phyloP scores from a whole-genome alignment of 2,113 vertebrate genomes.

The Orientallactaga bullata region DNA sequence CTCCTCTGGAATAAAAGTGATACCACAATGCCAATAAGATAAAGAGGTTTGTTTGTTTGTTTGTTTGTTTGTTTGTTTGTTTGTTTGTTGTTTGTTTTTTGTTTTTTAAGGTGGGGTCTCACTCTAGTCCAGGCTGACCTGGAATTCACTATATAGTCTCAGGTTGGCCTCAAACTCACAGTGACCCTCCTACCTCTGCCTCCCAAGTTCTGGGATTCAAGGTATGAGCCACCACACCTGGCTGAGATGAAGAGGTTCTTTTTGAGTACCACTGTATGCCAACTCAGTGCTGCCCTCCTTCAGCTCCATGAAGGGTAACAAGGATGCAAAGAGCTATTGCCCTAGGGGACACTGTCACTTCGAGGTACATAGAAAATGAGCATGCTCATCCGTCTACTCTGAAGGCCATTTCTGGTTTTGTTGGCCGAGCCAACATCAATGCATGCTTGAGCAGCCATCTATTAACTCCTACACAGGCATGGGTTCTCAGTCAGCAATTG shows the following conservation, averaged over 20 bases:
- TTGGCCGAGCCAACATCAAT: not conserved
- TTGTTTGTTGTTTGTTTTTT: no score
- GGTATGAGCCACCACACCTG: no score
- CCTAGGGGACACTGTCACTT: not conserved
- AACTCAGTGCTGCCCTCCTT: not conserved
- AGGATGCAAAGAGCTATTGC: not conserved
- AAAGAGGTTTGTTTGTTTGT: no score
- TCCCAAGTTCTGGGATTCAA: no score
- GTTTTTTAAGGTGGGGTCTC: no score
- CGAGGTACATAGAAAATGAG: no score
- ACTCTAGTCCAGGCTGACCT: no score
- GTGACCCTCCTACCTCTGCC: no score
- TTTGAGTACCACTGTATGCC: not conserved
- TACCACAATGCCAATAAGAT: not conserved
- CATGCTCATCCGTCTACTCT: not conserved
- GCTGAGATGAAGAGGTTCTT: not conserved
- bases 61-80: no score
- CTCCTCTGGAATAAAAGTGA: not conserved
- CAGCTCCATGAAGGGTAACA: not conserved
- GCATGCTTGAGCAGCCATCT: not conserved
- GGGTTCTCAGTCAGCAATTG: not conserved
- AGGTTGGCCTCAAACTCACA: no score
- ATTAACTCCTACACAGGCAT: not conserved
- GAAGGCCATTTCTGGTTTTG: not conserved
- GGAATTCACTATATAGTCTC: no score